Percentiles rank a stretch among this genome's conserved stretches.
phyloP scores from a whole-genome alignment of 2,888 invertebrate species.

The Eristalis tenax region DNA sequence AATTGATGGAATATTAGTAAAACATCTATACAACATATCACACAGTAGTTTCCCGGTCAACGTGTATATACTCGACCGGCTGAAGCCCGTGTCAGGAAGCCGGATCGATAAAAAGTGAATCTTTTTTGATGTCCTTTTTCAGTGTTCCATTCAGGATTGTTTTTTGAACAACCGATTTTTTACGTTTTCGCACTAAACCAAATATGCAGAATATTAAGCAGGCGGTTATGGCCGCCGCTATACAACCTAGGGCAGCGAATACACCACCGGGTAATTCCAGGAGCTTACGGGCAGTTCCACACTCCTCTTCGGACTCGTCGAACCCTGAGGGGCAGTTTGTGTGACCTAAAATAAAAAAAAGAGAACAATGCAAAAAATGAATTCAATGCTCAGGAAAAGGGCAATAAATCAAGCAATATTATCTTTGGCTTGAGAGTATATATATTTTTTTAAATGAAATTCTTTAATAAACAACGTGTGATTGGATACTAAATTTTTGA shows the following conservation, averaged over 20 bases:
- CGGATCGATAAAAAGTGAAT: constrained; percentile 81
- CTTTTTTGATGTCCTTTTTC: constrained; percentile 85
- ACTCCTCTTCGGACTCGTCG: constrained; percentile 88
- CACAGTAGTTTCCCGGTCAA: constrained; percentile 96
- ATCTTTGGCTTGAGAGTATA: neutral
- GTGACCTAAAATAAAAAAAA: constrained; percentile 76
- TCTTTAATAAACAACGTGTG: neutral
- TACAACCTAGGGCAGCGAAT: constrained; percentile 83
- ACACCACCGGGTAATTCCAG: constrained; percentile 83
- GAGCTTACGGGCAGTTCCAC: constrained; percentile 83
- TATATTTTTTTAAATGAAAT: neutral
- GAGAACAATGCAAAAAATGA: neutral
- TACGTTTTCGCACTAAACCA: constrained; percentile 83
- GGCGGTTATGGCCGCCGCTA: constrained; percentile 83
- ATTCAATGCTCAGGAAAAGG: neutral
- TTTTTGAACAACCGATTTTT: constrained; percentile 83
- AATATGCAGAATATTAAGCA: constrained; percentile 84
- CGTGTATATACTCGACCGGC: constrained; percentile 95
- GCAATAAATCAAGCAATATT: neutral
- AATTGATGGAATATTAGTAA: constrained; percentile 67
- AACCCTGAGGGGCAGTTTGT: constrained; percentile 86
- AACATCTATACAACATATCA: constrained; percentile 82
- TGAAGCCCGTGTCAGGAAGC: constrained; percentile 94
- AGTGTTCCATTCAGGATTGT: constrained; percentile 81
- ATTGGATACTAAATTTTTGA: neutral